Base-by-base conservation (phyloP, 1,140 invertebrate species). In the Myzus persicae region DNA sequence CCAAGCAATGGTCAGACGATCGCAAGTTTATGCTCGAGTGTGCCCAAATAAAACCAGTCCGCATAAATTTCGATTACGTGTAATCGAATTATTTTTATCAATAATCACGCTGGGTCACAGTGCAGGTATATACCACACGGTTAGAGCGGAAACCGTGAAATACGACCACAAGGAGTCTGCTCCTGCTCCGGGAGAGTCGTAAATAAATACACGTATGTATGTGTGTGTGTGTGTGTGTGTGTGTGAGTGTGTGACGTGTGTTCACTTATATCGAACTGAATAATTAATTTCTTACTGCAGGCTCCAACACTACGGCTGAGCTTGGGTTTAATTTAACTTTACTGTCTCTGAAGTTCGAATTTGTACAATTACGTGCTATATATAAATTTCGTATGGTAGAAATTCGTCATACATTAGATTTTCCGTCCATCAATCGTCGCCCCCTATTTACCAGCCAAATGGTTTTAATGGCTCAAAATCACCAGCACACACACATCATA, bases 201-300 rank as follows among this genome's bases (percentile, higher is more conserved):
- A 76, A 76, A 76, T 76, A 76, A 6, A n/a, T 18, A n/a, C 14
- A n/a, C 11, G 36, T 2, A 4, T 22, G 76, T 81, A 18, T 81
- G 54, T 54, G 51, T 54, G 24, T 54, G 48, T 51, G 48, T 24
- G 7, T 54, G 24, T 26, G 7, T 26, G 22, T 26, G 54, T 31
- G 11, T 31, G 11, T 67, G 0, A 14, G 26, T 11, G 9, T 67
- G 31, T 67, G 51, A 54, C 51, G 59, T n/a, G 59, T n/a, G 11
- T 76, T 76, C 31, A 76, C n/a, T 76, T 11, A 84, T 38, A 51
- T 89, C 87, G 20, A 89, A 89, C n/a, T 51, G 87, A 51, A 51
- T 51, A 89, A 89, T 89, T 89, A 51, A 89, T 51, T 89, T 24
- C 44, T 89, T 48, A 88, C 85, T 48, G 20, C 20, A 51, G 44